phyloP scores from a whole-genome alignment of 2,888 invertebrate species.

The Cheilosia urbana region DNA sequence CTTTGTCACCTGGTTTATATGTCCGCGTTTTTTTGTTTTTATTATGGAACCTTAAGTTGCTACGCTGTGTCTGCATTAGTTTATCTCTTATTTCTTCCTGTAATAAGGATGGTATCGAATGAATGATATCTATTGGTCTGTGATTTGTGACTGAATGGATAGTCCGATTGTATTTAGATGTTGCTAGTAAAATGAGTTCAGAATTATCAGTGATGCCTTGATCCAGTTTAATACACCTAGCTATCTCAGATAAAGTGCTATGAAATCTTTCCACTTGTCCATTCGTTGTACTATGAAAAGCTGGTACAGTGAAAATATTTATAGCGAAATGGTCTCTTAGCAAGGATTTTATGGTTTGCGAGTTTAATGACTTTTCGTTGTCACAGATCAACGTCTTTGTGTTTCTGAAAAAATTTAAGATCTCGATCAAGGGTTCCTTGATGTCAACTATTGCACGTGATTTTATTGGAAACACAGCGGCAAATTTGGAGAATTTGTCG shows the following conservation, averaged over 20 bases:
- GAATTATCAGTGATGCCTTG: no score
- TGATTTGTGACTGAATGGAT: slow-evolving; percentile 21
- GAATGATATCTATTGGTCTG: slow-evolving; percentile 8
- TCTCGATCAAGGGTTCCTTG: not conserved
- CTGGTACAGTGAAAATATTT: not conserved
- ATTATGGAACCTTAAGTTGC: not conserved
- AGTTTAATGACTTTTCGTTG: not conserved
- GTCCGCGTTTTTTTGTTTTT: not conserved
- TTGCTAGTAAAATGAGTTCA: no score
- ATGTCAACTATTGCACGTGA: not conserved
- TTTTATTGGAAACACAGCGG: not conserved
- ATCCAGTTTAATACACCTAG: slow-evolving; percentile 33
- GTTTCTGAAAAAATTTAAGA: not conserved
- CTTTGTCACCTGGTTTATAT: slow-evolving; percentile 29
- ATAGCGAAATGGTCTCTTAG: not conserved
- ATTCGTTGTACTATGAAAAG: slow-evolving; percentile 2
- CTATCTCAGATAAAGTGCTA: slow-evolving; percentile 30
- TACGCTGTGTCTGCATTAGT: not conserved
- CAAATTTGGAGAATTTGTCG: no score
- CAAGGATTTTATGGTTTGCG: not conserved
- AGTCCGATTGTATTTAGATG: not conserved
- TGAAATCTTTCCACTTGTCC: slow-evolving; percentile 42
- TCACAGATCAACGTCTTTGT: not conserved
- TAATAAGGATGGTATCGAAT: not conserved
- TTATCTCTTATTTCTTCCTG: not conserved